Evolutionary conservation across 2,888 invertebrate genomes (phyloP).

Genomic region (Scaptomyza flava): DNA sequence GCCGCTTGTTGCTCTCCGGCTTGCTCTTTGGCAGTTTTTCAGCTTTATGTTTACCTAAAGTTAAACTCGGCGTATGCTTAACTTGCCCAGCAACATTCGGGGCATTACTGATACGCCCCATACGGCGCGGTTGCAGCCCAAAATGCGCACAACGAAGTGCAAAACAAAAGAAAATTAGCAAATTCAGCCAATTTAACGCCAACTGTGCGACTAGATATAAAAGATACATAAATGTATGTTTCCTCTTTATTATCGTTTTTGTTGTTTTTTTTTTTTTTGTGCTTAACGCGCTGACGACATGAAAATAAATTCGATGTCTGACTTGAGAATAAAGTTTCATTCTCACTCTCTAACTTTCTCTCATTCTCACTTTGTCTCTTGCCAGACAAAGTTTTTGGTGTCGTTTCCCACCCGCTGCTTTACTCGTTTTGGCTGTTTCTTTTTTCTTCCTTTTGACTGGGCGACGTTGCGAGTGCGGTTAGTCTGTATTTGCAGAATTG

Average conservation of each 20-base stretch:
- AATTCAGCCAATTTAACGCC: slow-evolving; percentile 66
- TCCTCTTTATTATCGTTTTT: slow-evolving; percentile 2
- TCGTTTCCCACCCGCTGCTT: not conserved
- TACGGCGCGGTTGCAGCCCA: slow-evolving; percentile 21
- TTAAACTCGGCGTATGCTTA: slow-evolving; percentile 57
- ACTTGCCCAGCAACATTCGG: slow-evolving; percentile 31
- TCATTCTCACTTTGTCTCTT: slow-evolving; percentile 4
- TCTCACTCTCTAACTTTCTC: slow-evolving; percentile 26
- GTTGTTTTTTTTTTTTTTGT: slow-evolving; percentile 24
- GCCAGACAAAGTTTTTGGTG: slow-evolving; percentile 30
- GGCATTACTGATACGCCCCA: slow-evolving; percentile 56
- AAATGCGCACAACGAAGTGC: slow-evolving; percentile 31
- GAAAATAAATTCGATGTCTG: slow-evolving; percentile 77
- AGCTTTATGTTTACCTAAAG: slow-evolving; percentile 20
- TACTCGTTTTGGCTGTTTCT: slow-evolving; percentile 1
- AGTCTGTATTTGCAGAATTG: slow-evolving; percentile 75
- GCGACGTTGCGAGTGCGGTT: slow-evolving; percentile 54
- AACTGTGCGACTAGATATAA: slow-evolving; percentile 7
- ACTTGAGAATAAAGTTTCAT: slow-evolving; percentile 76
- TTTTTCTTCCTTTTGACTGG: slow-evolving; percentile 3
- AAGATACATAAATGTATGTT: not conserved
- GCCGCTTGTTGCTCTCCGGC: slow-evolving; percentile 65
- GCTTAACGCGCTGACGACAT: slow-evolving; percentile 57
- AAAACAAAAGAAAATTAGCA: slow-evolving; percentile 54
- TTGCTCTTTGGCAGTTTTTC: slow-evolving; percentile 10